phyloP scores from a whole-genome alignment of 2,113 vertebrate species.

The Xiphorhynchus elegans region DNA sequence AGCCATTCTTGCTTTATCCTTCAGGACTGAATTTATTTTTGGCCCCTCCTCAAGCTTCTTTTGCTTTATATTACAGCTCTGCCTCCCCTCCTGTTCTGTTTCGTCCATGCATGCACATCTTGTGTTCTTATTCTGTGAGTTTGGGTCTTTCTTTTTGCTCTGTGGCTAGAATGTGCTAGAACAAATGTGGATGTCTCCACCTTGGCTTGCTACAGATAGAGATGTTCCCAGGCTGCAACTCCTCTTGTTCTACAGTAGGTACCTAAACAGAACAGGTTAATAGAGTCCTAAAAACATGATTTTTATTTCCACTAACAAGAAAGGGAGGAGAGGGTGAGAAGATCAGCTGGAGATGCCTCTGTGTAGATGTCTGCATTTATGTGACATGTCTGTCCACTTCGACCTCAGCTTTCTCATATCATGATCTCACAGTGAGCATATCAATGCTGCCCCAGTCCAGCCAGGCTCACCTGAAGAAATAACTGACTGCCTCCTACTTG shows the following conservation, averaged over 20 bases:
- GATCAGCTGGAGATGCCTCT: neutral
- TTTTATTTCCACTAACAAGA: neutral
- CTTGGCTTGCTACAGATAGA: neutral
- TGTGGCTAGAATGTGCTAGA: neutral
- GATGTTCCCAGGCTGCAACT: neutral
- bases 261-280: neutral
- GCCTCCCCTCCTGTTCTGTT: neutral
- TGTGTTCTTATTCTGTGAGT: neutral
- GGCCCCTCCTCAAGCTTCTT: neutral
- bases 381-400: neutral
- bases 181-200: neutral
- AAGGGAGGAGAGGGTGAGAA: neutral
- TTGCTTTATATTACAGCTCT: neutral
- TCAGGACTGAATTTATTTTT: neutral
- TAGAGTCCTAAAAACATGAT: neutral
- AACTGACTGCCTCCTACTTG: neutral
- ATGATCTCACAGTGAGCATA: accelerated
- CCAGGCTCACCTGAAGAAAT: neutral
- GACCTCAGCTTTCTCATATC: neutral
- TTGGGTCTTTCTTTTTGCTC: neutral
- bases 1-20: neutral
- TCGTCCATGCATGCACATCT: neutral
- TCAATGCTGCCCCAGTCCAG: neutral
- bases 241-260: neutral
- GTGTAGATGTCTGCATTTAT: neutral